Percentiles rank a stretch among this genome's conserved stretches.
phyloP scores from a whole-genome alignment of 2,797 vertebrate species.

The Enteromius mattozi region DNA sequence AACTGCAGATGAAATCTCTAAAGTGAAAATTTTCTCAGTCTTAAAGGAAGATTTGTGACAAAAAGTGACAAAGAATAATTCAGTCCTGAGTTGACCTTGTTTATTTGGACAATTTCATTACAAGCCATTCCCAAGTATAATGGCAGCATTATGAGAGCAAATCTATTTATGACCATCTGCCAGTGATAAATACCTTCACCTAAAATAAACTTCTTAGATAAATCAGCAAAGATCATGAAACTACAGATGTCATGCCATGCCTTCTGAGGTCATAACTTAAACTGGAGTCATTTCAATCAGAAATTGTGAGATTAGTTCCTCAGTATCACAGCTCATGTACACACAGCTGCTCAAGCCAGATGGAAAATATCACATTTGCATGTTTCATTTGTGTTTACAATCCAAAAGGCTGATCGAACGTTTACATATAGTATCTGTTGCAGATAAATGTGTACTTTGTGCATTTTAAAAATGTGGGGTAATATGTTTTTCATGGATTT shows the following conservation, averaged over 20 bases:
- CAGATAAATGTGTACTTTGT: neutral
- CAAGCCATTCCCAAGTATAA: neutral
- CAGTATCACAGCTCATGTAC: neutral
- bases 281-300: neutral
- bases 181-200: neutral
- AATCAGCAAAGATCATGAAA: constrained; percentile 10
- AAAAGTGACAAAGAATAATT: neutral
- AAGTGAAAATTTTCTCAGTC: neutral
- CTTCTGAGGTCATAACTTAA: neutral
- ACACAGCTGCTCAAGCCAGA: constrained; percentile 13
- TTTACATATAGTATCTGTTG: neutral
- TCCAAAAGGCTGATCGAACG: neutral
- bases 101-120: neutral
- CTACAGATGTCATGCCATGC: constrained; percentile 20
- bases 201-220: constrained; percentile 26
- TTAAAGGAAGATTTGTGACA: neutral
- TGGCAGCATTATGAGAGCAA: neutral
- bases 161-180: constrained; percentile 8
- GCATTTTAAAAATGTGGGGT: neutral
- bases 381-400: neutral
- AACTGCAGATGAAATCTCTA: neutral
- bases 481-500: neutral
- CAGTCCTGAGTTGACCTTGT: neutral
- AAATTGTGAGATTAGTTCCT: neutral
- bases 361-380: constrained; percentile 31